Evolutionary conservation across 2,113 vertebrate genomes (phyloP).

Genomic region (Lasiurus cinereus): DNA sequence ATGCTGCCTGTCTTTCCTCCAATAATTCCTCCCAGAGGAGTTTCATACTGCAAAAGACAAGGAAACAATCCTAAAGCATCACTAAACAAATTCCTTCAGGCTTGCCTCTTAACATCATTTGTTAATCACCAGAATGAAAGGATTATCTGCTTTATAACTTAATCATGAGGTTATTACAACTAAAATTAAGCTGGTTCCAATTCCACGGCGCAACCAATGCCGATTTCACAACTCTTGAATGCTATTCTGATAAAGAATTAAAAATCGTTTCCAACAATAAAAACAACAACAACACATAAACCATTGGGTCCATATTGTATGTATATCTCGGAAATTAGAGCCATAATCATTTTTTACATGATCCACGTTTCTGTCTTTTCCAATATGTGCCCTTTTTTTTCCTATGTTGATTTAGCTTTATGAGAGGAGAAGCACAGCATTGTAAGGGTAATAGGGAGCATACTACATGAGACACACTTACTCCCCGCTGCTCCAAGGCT

Average conservation of each 20-base stretch:
- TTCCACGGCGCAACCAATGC: constrained; percentile 15
- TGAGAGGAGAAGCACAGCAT: neutral
- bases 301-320: neutral
- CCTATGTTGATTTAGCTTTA: neutral
- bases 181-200: constrained; percentile 59
- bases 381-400: neutral
- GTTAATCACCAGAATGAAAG: constrained; percentile 24
- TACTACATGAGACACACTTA: neutral
- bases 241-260: constrained; percentile 56
- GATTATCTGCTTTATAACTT: constrained; percentile 13
- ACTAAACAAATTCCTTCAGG: constrained; percentile 19
- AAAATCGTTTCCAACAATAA: constrained; percentile 24
- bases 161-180: constrained; percentile 20
- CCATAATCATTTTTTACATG: constrained; percentile 1
- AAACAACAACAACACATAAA: neutral
- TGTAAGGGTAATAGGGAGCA: neutral
- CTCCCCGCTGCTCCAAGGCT: neutral
- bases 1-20: neutral
- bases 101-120: neutral
- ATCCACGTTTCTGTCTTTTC: neutral
- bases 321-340: constrained; percentile 1
- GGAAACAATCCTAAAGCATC: neutral
- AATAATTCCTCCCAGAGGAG: neutral
- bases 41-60: neutral
- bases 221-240: neutral